Evolutionary conservation across 2,797 vertebrate species (phyloP), one percentile per base, ranked within the genome.

Genomic region (Xiphophorus birchmanni): DNA sequence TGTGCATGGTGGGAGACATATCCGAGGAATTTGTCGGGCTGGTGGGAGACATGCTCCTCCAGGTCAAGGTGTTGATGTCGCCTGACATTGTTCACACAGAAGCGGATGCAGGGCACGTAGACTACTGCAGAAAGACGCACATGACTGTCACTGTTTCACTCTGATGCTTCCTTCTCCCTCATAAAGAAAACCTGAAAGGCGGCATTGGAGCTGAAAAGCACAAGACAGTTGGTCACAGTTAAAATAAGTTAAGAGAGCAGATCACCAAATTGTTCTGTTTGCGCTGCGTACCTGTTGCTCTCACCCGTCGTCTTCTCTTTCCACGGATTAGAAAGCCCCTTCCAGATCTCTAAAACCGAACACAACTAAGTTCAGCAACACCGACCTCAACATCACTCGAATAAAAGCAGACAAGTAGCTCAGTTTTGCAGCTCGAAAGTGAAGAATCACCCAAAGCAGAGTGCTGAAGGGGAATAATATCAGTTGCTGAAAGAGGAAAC

Each of bases 21-120:
- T 83, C 83, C 0, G 26, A 77, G 44, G 81, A 72, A 4, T 76
- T 81, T 0, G 91, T 81, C 0, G 72, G 89, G 47, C 79, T 67
- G 72, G 67, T 84, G 67, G 84, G 60, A 82, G 91, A 87, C 89
- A 90, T 79, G 87, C 89, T 90, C 88, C 87, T 95, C 95, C 94
- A 95, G 78, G 86, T 86, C 84, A 96, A 83, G 50, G 93, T 95
- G 82, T 76, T 90, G 78, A 80, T 91, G 91, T 95, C 94, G 78
- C 92, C 95, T 1, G 95, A 96, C 96, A 96, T 96, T 80, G 80
- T 82, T 0, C 52, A 56, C 79, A 32, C 76, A 69, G 83, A 78
- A 82, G 37, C 10, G 52, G 67, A 75, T 35, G 63, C 74, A 79
- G 56, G 47, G 32, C 73, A 77, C 47, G 35, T 26, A 81, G 42